These are phyloP conservation scores for Brachypodius melanocephalos DNA, from an alignment of 2,113 vertebrate genomes.

Conservation along the genomic window DNA sequence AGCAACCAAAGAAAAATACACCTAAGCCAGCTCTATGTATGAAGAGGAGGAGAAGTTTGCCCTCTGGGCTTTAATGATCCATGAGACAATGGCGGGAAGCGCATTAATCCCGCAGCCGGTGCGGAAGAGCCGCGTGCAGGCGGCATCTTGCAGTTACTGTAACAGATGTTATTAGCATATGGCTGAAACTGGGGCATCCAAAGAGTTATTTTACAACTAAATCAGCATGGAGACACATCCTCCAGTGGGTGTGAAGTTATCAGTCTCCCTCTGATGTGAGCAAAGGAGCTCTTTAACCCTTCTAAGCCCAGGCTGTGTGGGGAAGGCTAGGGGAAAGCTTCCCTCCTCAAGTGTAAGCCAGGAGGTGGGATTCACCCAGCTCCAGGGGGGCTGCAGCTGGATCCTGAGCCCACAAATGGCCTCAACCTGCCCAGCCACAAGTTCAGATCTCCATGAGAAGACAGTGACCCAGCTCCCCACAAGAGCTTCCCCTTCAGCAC, in stretches of 20 bases:
- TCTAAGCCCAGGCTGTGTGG: neutral
- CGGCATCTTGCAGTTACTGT: conserved; percentile 27
- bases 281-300: neutral
- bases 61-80: conserved; percentile 45
- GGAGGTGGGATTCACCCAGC: neutral
- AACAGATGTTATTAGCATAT: conserved; percentile 71
- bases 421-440: neutral
- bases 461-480: neutral
- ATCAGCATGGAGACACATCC: neutral
- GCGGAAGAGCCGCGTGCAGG: neutral
- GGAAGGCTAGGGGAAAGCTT: neutral
- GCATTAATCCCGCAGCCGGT: neutral
- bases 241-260: conserved; percentile 29
- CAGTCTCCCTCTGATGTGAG: neutral
- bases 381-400: neutral
- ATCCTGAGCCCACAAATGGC: neutral
- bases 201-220: conserved; percentile 52
- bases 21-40: neutral
- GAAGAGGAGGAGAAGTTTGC: conserved; percentile 11
- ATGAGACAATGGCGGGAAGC: neutral
- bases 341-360: accelerated
- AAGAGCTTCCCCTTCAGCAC: neutral
- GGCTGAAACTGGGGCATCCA: conserved; percentile 59
- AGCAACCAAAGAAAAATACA: neutral
- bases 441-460: neutral